Evolutionary conservation across 1,140 invertebrate species (phyloP).

Genomic region (Maconellicoccus hirsutus): DNA sequence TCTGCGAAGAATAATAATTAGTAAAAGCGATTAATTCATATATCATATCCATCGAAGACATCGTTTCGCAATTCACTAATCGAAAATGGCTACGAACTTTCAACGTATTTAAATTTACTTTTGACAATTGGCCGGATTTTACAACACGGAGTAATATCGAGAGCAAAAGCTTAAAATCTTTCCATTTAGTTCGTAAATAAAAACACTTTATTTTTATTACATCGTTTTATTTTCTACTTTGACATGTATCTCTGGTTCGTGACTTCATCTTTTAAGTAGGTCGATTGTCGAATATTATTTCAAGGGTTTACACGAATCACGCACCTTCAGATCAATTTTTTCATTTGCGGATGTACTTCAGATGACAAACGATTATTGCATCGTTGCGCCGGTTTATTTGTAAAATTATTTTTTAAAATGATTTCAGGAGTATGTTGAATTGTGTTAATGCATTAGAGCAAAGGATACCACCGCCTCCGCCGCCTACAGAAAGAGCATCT

Average conservation of each 20-base stretch:
- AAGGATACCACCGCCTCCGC: slow-evolving; percentile 41
- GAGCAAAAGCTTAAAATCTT: background rate
- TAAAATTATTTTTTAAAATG: background rate
- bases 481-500: slow-evolving; percentile 57
- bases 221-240: background rate
- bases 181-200: background rate
- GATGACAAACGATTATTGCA: too few species aligned
- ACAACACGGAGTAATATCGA: background rate
- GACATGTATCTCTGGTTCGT: background rate
- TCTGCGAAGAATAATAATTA: too few species aligned
- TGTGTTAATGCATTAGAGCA: slow-evolving; percentile 70
- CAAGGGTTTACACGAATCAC: background rate
- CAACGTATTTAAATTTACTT: background rate
- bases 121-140: background rate
- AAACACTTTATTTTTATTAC: slow-evolving; percentile 6
- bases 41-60: background rate
- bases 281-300: slow-evolving; percentile 1
- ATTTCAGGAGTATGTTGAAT: slow-evolving; percentile 69
- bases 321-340: background rate
- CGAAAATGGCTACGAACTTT: background rate
- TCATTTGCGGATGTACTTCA: too few species aligned
- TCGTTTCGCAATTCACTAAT: background rate
- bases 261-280: slow-evolving; percentile 3
- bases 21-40: background rate
- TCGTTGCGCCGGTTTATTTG: too few species aligned